Conservation (phyloP, 2,888 invertebrate species). For the Spisula solida region DNA sequence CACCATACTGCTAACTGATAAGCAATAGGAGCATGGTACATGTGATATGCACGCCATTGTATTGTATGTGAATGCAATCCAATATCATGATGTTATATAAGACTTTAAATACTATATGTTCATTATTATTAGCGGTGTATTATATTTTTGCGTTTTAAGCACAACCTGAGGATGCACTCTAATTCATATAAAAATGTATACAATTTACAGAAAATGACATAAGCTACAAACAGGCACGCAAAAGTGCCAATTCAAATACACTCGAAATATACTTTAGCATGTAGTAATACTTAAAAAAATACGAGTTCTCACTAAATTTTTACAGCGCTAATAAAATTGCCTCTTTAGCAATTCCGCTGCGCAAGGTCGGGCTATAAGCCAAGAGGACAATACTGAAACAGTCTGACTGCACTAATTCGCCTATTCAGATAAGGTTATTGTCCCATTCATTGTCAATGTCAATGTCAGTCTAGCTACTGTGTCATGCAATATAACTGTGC, state of each 20-base stretch:
- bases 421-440: neutral
- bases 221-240: too few species aligned
- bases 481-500: neutral
- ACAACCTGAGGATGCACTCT: too few species aligned
- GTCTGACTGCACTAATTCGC: neutral
- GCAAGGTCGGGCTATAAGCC: slow-evolving; percentile 1
- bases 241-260: too few species aligned
- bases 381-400: neutral
- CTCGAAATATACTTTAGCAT: too few species aligned
- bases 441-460: neutral
- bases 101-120: too few species aligned
- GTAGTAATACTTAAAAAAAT: too few species aligned
- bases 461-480: neutral
- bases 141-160: too few species aligned
- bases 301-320: too few species aligned
- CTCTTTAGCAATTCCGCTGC: neutral
- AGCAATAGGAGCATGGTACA: neutral
- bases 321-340: too few species aligned
- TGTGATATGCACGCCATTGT: neutral
- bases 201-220: too few species aligned
- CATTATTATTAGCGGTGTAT: too few species aligned
- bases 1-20: neutral
- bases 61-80: neutral
- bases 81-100: neutral
- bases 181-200: too few species aligned